phyloP scores from a whole-genome alignment of 2,113 vertebrate species.

The Hydropotes inermis region DNA sequence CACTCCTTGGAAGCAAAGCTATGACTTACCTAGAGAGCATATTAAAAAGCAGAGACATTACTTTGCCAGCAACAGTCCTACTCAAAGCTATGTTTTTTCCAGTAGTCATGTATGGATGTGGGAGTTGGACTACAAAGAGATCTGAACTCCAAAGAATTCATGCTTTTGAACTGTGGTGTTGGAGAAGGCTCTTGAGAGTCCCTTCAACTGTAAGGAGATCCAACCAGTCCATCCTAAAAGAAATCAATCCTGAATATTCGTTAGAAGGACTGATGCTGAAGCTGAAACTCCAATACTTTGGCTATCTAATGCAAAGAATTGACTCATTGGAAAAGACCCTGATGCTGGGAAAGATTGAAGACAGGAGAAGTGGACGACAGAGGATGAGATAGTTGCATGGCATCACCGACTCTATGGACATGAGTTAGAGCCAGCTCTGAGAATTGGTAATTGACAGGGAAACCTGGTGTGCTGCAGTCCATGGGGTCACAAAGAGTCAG shows the following conservation, averaged over 20 bases:
- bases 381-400: background rate
- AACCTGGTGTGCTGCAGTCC: background rate
- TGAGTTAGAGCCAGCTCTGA: background rate
- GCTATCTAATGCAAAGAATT: background rate
- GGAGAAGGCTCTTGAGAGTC: background rate
- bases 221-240: background rate
- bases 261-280: background rate
- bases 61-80: background rate
- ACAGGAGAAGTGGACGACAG: background rate
- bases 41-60: background rate
- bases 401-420: background rate
- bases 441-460: background rate
- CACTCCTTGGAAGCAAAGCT: background rate
- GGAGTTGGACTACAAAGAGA: background rate
- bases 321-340: background rate
- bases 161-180: background rate
- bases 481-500: background rate
- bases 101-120: background rate
- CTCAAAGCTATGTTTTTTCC: background rate
- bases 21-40: background rate
- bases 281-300: background rate
- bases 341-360: background rate
- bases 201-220: background rate
- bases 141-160: rapidly evolving
- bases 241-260: background rate